Base-by-base conservation (phyloP, 2,888 invertebrate species). In the Carterocephalus palaemon region DNA sequence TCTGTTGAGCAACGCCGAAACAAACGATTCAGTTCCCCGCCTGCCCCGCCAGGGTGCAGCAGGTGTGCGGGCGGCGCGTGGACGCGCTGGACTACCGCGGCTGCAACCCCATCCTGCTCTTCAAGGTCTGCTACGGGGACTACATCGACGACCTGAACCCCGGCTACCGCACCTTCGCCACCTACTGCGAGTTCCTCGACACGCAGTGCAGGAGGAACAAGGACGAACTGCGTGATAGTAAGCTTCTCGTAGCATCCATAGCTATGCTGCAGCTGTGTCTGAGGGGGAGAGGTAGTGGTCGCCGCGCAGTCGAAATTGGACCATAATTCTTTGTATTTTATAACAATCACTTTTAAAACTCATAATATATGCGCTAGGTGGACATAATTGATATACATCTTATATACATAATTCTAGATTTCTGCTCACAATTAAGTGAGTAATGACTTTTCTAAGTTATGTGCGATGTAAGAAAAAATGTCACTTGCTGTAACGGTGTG, bases 151-250 rank as follows among this genome's bases (percentile, higher is more conserved):
- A 49, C 8, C 33, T 45, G 17, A 20, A 22, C 1, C 0, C 0
- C 1, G 51, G 51, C 9, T 54, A 43, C 19, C 1, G 4, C 1
- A 56, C 56, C 1, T 57, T 52, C 32, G 10, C 22, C 3, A 51
- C 52, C 4, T 55, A 55, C 29, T 57, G 57, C 42, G 40, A 52
- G n/a, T 57, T 57, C 33, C 46, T 57, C 7, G 47, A 53, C 10
- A 23, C 23, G 0, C 51, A 57, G 22, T 57, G 57, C 36, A 40
- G 39, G n/a, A n/a, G 13, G 19, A 19, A 29, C n/a, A 10, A 23
- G 1, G 6, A 4, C 1, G 23, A 31, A 13, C 1, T 13, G 2
- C 2, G n/a, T n/a, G n/a, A 41, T 1, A 41, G 53, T 52, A 26
- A 24, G 29, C 7, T 2, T 34, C 22, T 31, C 10, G 7, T 46